phyloP scores from a whole-genome alignment of 2,888 invertebrate species.

The Agriopis marginaria region DNA sequence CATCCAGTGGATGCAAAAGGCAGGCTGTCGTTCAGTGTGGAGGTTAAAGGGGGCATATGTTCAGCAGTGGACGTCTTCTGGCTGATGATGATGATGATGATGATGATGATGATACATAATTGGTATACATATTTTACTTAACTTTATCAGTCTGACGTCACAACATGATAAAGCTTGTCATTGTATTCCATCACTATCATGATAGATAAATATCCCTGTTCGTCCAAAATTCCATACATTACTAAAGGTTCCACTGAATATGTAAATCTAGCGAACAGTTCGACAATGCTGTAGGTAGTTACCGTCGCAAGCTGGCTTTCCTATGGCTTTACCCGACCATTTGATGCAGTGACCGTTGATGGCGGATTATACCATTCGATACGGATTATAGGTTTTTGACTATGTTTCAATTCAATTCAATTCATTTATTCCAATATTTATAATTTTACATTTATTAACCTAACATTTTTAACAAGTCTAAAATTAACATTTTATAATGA shows the following conservation, averaged over 20 bases:
- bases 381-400: slow-evolving; percentile 24
- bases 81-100: too few species aligned
- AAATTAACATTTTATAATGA: too few species aligned
- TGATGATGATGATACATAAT: too few species aligned
- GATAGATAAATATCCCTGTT: neutral
- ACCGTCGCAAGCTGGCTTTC: slow-evolving; percentile 51
- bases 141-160: neutral
- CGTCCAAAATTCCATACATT: slow-evolving; percentile 16
- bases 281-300: slow-evolving; percentile 36
- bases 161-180: neutral
- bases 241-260: slow-evolving; percentile 19
- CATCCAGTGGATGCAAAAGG: too few species aligned
- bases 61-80: too few species aligned
- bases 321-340: slow-evolving; percentile 56
- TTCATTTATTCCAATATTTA: too few species aligned
- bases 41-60: too few species aligned
- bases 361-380: slow-evolving; percentile 40
- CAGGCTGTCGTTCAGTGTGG: too few species aligned
- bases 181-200: neutral
- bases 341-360: slow-evolving; percentile 39
- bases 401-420: too few species aligned
- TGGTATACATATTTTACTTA: too few species aligned
- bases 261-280: slow-evolving; percentile 19
- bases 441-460: too few species aligned
- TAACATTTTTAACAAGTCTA: too few species aligned